These are phyloP conservation scores for Crotophaga sulcirostris DNA, from an alignment of 2,113 vertebrate genomes.

Conservation along the genomic window DNA sequence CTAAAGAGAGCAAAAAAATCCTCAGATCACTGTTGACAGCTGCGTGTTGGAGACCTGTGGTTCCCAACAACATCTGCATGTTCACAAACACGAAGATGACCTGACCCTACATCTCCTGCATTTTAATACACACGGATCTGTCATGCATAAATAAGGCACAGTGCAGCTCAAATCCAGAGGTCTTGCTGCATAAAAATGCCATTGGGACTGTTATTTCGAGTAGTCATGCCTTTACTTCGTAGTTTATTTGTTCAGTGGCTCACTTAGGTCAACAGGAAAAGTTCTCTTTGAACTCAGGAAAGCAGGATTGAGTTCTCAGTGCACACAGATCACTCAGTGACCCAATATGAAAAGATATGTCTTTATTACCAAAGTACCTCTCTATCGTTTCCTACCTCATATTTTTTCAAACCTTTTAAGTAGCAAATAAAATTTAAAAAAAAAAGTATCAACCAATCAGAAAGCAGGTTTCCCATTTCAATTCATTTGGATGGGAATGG, in stretches of 20 bases:
- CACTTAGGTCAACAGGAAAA: background rate
- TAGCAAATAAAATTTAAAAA: background rate
- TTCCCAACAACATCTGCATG: fast-evolving
- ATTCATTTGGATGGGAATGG: background rate
- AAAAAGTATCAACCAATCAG: background rate
- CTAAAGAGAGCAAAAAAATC: background rate
- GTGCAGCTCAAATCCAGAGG: background rate
- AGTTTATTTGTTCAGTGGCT: background rate
- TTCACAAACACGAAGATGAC: background rate
- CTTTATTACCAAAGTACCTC: background rate
- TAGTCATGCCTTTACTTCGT: background rate
- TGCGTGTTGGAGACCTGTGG: fast-evolving
- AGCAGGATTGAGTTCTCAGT: background rate
- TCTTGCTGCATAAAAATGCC: background rate
- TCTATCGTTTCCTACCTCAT: background rate
- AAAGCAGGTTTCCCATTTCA: background rate
- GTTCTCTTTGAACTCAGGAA: background rate
- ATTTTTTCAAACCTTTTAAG: background rate
- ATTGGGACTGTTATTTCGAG: background rate
- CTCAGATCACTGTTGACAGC: fast-evolving
- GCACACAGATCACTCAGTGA: background rate
- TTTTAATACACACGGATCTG: background rate
- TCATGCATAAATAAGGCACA: background rate
- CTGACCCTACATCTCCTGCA: background rate
- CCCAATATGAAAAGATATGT: background rate